phyloP scores from a whole-genome alignment of 2,797 vertebrate genomes.

The Podarcis lilfordi region DNA sequence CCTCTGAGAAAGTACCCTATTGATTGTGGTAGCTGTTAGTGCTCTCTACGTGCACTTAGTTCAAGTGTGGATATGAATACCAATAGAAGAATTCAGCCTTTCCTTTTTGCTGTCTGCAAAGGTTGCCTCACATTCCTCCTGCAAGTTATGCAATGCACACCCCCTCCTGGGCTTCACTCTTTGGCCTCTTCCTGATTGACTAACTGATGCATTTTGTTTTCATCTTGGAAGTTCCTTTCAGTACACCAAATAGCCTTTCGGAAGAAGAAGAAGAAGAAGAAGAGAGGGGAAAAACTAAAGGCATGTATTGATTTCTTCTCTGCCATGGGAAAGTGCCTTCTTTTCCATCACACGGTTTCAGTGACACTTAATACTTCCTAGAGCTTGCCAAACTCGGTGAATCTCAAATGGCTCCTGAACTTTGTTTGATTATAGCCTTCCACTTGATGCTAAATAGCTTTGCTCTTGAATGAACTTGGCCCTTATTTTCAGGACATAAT shows the following conservation, averaged over 20 bases:
- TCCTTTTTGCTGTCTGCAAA: not conserved
- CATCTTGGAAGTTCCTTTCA: not conserved
- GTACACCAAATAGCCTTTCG: constrained; percentile 13
- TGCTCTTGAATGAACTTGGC: not conserved
- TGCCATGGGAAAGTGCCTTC: not conserved
- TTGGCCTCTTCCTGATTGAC: constrained; percentile 4
- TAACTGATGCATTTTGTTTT: constrained; percentile 17
- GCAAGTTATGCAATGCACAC: not conserved
- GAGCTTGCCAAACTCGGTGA: not conserved
- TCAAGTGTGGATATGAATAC: not conserved
- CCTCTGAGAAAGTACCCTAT: not conserved
- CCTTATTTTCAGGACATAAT: not conserved
- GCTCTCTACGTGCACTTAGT: not conserved
- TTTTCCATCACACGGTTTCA: not conserved
- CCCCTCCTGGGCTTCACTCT: not conserved
- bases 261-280: not conserved
- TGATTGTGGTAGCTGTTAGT: not conserved
- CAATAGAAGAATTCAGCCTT: constrained; percentile 7
- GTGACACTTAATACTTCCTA: constrained; percentile 1
- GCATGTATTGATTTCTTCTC: constrained; percentile 1
- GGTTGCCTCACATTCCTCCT: not conserved
- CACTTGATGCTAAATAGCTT: not conserved
- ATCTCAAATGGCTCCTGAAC: not conserved
- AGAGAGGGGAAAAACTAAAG: not conserved
- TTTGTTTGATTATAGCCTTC: not conserved